Percentiles rank a stretch among this genome's conserved stretches.
Conservation (phyloP, 2,888 invertebrate genomes). For the Artemia sinica region DNA sequence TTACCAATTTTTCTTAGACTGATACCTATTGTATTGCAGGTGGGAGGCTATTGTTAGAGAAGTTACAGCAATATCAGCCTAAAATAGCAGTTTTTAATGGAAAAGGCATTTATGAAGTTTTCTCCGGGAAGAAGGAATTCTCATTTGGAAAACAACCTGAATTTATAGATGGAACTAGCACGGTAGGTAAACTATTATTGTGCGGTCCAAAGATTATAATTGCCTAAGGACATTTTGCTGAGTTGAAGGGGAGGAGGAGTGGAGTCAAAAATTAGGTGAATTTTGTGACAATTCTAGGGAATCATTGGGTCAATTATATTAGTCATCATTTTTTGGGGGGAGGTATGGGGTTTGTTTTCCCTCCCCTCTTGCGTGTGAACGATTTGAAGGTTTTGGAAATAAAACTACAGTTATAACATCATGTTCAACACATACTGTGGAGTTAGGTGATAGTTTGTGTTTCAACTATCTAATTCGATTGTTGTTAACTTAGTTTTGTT, state of each 20-base stretch:
- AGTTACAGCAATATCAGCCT: slow-evolving; percentile 75
- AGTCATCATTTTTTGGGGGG: too few relatives aligned
- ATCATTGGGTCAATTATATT: too few relatives aligned
- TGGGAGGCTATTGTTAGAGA: slow-evolving; percentile 67
- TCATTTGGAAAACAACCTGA: slow-evolving; percentile 89
- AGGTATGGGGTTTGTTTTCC: too few relatives aligned
- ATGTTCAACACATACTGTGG: too few relatives aligned
- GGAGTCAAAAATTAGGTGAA: background rate
- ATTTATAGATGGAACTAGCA: slow-evolving; percentile 77
- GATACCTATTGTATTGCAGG: too few relatives aligned
- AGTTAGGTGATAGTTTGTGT: too few relatives aligned
- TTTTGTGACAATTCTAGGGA: too few relatives aligned
- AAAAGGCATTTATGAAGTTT: slow-evolving; percentile 94
- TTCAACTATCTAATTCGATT: too few relatives aligned
- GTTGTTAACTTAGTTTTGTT: too few relatives aligned
- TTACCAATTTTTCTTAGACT: slow-evolving; percentile 18
- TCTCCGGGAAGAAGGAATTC: slow-evolving; percentile 91
- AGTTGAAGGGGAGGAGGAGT: background rate
- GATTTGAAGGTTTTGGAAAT: too few relatives aligned
- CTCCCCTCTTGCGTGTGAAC: too few relatives aligned
- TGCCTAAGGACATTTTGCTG: background rate
- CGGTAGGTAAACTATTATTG: slow-evolving; percentile 44
- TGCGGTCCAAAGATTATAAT: slow-evolving; percentile 16
- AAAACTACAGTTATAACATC: too few relatives aligned
- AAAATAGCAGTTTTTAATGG: slow-evolving; percentile 96